These are phyloP conservation scores for Oedothorax gibbosus DNA, from an alignment of 1,140 invertebrate genomes.

Conservation along the genomic window DNA sequence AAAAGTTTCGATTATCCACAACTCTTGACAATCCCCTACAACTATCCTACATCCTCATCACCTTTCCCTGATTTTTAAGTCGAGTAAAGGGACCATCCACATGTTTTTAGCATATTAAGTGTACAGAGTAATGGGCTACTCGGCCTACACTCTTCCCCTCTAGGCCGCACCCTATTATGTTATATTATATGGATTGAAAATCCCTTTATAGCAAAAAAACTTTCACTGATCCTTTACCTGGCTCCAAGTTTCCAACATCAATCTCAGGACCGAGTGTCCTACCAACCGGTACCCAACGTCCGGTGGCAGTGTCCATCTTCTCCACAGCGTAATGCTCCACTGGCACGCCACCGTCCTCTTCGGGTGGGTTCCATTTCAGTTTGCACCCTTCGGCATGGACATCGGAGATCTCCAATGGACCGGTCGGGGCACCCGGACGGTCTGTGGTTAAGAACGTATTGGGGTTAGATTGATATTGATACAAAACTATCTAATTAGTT, in stretches of 20 bases:
- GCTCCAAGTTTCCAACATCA: slow-evolving; percentile 87
- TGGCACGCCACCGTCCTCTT: slow-evolving; percentile 95
- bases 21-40: too few species aligned
- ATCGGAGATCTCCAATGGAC: slow-evolving; percentile 88
- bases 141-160: not conserved
- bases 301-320: slow-evolving; percentile 92
- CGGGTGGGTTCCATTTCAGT: slow-evolving; percentile 89
- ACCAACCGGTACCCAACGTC: slow-evolving; percentile 89
- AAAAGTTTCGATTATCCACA: too few species aligned
- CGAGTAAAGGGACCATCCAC: too few species aligned
- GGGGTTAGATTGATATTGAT: not conserved
- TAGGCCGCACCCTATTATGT: too few species aligned
- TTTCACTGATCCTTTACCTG: slow-evolving; percentile 79
- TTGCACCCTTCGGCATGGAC: slow-evolving; percentile 92
- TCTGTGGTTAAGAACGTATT: slow-evolving; percentile 70
- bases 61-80: too few species aligned
- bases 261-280: slow-evolving; percentile 85
- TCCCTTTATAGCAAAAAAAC: too few species aligned
- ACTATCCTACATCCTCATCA: too few species aligned
- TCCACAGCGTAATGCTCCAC: slow-evolving; percentile 95
- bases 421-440: slow-evolving; percentile 89
- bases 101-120: too few species aligned
- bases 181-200: too few species aligned
- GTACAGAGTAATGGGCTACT: not conserved
- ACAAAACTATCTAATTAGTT: too few species aligned